These are phyloP conservation scores for Myiagra hebetior DNA, from an alignment of 2,113 vertebrate species.

Conservation along the genomic window DNA sequence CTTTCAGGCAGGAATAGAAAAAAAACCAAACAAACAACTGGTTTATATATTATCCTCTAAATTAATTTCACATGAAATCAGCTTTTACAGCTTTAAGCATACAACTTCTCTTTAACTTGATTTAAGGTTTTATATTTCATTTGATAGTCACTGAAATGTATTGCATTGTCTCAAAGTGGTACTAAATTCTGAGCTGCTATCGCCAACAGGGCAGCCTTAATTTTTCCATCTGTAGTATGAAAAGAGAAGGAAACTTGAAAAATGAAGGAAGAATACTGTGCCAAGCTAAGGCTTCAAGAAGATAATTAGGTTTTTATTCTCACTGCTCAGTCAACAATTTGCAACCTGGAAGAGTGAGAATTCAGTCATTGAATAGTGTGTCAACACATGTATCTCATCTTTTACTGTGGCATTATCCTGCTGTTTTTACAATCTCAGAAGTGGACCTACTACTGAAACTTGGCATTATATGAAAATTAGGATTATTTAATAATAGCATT, in stretches of 20 bases:
- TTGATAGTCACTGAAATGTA: background rate
- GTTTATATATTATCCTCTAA: background rate
- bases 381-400: slow-evolving; percentile 54
- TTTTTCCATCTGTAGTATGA: slow-evolving; percentile 20
- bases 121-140: slow-evolving; percentile 25
- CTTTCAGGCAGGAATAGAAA: background rate
- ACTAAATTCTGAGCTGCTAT: slow-evolving; percentile 13
- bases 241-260: background rate
- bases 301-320: slow-evolving; percentile 14
- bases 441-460: slow-evolving; percentile 24
- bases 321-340: background rate
- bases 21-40: background rate
- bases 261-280: background rate
- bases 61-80: slow-evolving; percentile 31
- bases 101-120: slow-evolving; percentile 23
- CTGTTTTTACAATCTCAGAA: slow-evolving; percentile 37
- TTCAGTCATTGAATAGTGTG: slow-evolving; percentile 32
- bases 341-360: slow-evolving; percentile 36
- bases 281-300: slow-evolving; percentile 18
- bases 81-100: background rate
- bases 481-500: slow-evolving; percentile 23
- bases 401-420: slow-evolving; percentile 37
- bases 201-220: slow-evolving; percentile 15
- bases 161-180: background rate
- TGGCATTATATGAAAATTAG: slow-evolving; percentile 17